Evolutionary conservation across 2,888 invertebrate species (phyloP).

Genomic region (Cryptocephalus primarius): DNA sequence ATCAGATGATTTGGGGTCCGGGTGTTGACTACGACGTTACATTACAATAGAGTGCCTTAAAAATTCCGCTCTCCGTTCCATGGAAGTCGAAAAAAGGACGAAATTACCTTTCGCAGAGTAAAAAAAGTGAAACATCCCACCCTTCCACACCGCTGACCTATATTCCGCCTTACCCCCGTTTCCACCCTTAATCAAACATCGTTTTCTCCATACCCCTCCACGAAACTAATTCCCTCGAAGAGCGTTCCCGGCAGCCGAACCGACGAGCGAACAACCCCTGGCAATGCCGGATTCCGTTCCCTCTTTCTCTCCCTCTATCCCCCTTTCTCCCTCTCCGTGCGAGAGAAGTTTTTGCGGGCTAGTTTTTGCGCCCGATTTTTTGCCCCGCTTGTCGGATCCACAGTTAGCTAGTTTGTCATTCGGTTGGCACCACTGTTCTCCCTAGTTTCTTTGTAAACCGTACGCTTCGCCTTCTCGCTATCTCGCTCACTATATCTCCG

Average conservation of each 20-base stretch:
- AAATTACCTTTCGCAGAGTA: no score
- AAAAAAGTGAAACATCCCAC: no score
- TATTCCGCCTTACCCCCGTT: constrained; percentile 9
- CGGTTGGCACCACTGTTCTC: constrained; percentile 33
- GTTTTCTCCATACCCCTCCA: constrained; percentile 15
- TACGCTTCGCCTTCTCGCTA: constrained; percentile 4
- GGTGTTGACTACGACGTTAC: no score
- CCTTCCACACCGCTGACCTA: constrained; percentile 14
- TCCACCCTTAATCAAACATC: constrained; percentile 15
- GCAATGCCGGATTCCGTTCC: constrained; percentile 18
- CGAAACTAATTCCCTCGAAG: constrained; percentile 23
- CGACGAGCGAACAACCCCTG: constrained; percentile 7
- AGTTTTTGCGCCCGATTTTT: constrained; percentile 32
- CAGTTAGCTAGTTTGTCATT: constrained; percentile 42
- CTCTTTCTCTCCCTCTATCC: constrained; percentile 4
- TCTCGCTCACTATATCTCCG: not conserved
- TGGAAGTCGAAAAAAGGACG: no score
- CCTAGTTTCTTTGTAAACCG: constrained; percentile 19
- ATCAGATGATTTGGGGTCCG: no score
- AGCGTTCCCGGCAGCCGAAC: constrained; percentile 10
- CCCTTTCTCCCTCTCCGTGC: not conserved
- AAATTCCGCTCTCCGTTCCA: no score
- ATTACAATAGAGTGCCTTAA: no score
- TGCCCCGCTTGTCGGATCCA: constrained; percentile 38
- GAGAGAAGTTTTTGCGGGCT: constrained; percentile 18